Conservation (phyloP, 2,888 invertebrate genomes). For the Leptinotarsa tumamoca region DNA sequence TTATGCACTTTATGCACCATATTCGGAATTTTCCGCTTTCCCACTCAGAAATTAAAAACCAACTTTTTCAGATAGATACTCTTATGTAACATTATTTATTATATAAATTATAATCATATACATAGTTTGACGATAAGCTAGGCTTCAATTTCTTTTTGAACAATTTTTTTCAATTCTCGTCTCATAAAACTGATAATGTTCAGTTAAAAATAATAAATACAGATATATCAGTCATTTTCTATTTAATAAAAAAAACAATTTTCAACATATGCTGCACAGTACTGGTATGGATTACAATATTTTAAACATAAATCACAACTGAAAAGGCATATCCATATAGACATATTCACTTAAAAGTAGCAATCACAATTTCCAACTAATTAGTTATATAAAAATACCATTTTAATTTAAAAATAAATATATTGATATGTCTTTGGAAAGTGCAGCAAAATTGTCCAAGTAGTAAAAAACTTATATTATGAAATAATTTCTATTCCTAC, state of each 20-base stretch:
- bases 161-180: neutral
- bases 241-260: conserved; percentile 31
- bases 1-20: neutral
- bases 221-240: conserved; percentile 29
- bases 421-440: conserved; percentile 36
- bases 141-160: conserved; percentile 32
- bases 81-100: conserved; percentile 39
- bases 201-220: conserved; percentile 26
- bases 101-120: conserved; percentile 43
- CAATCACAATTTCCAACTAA: conserved; percentile 32
- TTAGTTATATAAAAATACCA: conserved; percentile 24
- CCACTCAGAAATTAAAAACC: neutral
- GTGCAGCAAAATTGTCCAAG: conserved; percentile 31
- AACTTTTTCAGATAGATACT: conserved; percentile 15
- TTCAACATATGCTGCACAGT: conserved; percentile 34
- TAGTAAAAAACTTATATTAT: conserved; percentile 36
- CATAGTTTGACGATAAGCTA: conserved; percentile 39
- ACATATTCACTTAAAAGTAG: conserved; percentile 18
- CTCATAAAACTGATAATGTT: neutral
- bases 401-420: conserved; percentile 24
- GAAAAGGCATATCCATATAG: conserved; percentile 16
- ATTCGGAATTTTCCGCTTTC: neutral
- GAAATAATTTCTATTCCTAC: conserved; percentile 31
- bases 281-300: conserved; percentile 19
- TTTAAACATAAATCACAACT: conserved; percentile 21